Evolutionary conservation across 1,140 invertebrate genomes (phyloP).

Genomic region (Coelopa frigida): DNA sequence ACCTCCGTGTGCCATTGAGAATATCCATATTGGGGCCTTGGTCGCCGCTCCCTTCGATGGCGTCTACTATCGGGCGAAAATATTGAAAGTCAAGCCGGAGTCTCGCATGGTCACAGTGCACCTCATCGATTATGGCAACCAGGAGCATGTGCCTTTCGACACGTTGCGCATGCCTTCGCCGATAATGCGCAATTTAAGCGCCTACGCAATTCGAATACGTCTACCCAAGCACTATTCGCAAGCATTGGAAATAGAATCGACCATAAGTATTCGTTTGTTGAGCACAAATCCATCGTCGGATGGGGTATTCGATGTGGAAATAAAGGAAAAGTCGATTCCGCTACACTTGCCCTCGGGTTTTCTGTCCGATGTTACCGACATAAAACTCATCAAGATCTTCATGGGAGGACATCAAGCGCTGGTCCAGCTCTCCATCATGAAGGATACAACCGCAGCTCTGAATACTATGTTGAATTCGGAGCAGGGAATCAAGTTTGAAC

Average conservation of each 20-base stretch:
- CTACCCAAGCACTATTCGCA: neutral
- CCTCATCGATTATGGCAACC: conserved; percentile 13
- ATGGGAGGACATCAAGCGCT: neutral
- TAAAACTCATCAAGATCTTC: conserved; percentile 2
- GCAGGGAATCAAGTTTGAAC: conserved; percentile 4
- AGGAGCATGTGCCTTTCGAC: neutral
- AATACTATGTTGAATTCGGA: neutral
- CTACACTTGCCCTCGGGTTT: conserved; percentile 1
- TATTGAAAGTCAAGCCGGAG: neutral
- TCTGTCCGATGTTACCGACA: neutral
- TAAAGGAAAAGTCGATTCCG: conserved; percentile 4
- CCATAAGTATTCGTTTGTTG: conserved; percentile 1
- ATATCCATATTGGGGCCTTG: conserved; percentile 1
- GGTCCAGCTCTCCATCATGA: neutral
- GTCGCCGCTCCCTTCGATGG: conserved; percentile 8
- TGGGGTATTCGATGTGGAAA: neutral
- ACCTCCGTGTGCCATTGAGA: neutral
- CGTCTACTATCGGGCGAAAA: conserved; percentile 6
- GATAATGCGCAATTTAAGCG: conserved; percentile 8
- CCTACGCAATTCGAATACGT: conserved; percentile 7
- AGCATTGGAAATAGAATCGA: neutral
- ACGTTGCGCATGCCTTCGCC: conserved; percentile 3
- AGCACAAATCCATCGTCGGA: neutral
- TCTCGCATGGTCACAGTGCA: neutral
- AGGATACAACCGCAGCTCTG: neutral